Evolutionary conservation across 1,140 invertebrate species (phyloP).

Genomic region (Caenorhabditis tropicalis): DNA sequence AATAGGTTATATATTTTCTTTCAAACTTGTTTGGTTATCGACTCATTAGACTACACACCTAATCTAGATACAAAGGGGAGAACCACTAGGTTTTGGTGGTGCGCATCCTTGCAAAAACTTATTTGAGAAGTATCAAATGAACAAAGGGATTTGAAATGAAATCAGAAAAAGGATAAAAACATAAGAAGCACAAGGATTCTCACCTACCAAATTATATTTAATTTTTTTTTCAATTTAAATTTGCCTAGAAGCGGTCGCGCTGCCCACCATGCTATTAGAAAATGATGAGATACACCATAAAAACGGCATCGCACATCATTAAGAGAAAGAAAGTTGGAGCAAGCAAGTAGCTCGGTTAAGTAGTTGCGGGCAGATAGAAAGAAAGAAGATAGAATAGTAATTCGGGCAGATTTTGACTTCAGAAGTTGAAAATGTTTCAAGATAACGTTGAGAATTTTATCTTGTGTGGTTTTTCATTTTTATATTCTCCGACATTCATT

Average conservation of each 20-base stretch:
- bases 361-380: constrained; percentile 2
- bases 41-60: background rate
- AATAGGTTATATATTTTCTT: background rate
- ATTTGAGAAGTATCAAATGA: background rate
- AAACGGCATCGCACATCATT: background rate
- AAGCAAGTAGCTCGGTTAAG: constrained; percentile 1
- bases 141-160: background rate
- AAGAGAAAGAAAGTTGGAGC: background rate
- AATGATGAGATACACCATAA: constrained; percentile 15
- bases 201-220: background rate
- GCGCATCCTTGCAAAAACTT: constrained; percentile 10
- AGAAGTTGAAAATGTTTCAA: too few relatives aligned
- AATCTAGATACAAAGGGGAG: background rate
- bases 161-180: background rate
- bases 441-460: too few relatives aligned
- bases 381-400: background rate
- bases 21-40: background rate
- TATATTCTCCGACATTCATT: background rate
- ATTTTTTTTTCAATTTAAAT: background rate
- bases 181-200: background rate
- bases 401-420: background rate
- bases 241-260: constrained; percentile 34
- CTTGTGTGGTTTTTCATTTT: constrained; percentile 17
- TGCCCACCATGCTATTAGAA: constrained; percentile 41
- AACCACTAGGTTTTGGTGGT: background rate